Conservation (phyloP, 2,113 vertebrate genomes). For the Microcebus ravelobensis region DNA sequence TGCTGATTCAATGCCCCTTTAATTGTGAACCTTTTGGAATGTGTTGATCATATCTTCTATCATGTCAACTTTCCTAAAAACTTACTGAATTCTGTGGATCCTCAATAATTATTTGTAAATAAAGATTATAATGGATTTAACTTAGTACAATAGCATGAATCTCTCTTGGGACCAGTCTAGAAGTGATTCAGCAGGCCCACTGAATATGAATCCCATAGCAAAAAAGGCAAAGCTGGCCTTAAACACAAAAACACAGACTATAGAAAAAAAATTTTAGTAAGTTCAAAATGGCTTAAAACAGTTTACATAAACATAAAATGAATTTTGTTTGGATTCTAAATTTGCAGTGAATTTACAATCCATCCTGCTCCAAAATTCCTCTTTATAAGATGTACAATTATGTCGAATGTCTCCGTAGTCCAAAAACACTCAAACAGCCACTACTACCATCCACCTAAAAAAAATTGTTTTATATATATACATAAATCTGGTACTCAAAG, state of each 20-base stretch:
- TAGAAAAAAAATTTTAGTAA: constrained; percentile 39
- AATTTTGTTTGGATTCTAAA: constrained; percentile 75
- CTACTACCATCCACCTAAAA: constrained; percentile 66
- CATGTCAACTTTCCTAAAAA: neutral
- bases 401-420: constrained; percentile 47
- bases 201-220: neutral
- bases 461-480: constrained; percentile 70
- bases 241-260: constrained; percentile 38
- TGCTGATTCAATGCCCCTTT: neutral
- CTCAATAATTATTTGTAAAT: constrained; percentile 31
- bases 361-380: constrained; percentile 65
- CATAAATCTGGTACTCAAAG: constrained; percentile 65
- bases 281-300: constrained; percentile 66
- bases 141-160: neutral
- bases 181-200: neutral
- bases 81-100: constrained; percentile 13
- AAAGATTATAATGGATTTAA: constrained; percentile 44
- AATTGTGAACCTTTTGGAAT: neutral
- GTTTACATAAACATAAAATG: constrained; percentile 65
- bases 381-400: constrained; percentile 74
- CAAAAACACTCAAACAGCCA: constrained; percentile 64
- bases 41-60: neutral
- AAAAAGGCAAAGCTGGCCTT: neutral
- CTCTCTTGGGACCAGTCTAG: neutral
- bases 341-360: constrained; percentile 63